Conservation (phyloP, 2,888 invertebrate genomes). For the Neria commutata region DNA sequence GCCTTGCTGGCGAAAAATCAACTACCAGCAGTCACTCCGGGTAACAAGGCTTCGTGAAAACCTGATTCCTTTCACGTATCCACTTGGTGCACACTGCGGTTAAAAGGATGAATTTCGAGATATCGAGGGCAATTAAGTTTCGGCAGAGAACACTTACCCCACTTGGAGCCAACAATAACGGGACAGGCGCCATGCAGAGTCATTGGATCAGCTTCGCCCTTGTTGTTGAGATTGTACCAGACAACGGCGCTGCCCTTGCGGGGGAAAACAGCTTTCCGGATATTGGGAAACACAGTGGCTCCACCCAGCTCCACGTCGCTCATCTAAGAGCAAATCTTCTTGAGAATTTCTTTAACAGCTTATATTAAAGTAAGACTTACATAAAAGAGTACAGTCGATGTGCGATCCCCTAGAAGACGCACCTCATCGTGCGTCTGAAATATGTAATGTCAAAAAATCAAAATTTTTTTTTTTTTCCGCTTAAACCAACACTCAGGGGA, state of each 20-base stretch:
- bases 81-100: conserved; percentile 80
- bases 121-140: not conserved
- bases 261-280: conserved; percentile 85
- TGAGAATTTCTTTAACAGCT: too few species aligned
- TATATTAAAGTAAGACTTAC: conserved; percentile 76
- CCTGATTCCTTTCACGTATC: conserved; percentile 85
- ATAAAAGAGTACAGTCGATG: conserved; percentile 94
- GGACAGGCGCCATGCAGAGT: conserved; percentile 56
- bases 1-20: too few species aligned
- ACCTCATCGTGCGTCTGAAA: conserved; percentile 32
- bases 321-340: too few species aligned
- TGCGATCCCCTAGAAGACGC: conserved; percentile 77
- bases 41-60: conserved; percentile 70
- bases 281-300: conserved; percentile 92
- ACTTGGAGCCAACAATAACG: conserved; percentile 55
- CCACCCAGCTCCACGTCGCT: conserved; percentile 95
- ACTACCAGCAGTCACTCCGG: too few species aligned
- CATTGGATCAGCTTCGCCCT: conserved; percentile 36
- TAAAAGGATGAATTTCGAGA: conserved; percentile 26
- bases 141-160: conserved; percentile 42
- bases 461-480: too few species aligned
- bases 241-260: conserved; percentile 68
- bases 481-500: too few species aligned
- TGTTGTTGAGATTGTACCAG: conserved; percentile 51
- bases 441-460: too few species aligned